Evolutionary conservation across 2,888 invertebrate species (phyloP), one percentile per base, ranked within the genome.

Genomic region (Drosophila falleni): DNA sequence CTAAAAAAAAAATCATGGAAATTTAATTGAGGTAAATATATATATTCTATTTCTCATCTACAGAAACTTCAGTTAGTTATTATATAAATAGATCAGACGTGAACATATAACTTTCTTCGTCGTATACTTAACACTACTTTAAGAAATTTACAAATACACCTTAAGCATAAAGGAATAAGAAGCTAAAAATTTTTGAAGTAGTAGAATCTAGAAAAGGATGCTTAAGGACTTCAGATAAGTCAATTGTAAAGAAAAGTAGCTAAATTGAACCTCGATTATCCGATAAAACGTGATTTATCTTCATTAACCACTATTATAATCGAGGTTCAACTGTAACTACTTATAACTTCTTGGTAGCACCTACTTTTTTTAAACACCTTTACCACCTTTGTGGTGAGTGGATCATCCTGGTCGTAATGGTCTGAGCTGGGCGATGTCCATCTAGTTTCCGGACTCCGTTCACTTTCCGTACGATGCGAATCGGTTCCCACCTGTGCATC

Each of bases 301-400:
- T 0, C 8, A 9, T 31, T 13, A 49, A 1, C 15, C 29, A 3
- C 16, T 4, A 10, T 41, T 10, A 16, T 10, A 0, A 41, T 16
- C 16, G 9, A 10, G 8, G 8, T 15, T 15, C 15, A 15, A 8
- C n/a, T 39, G 3, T 19, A 13, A 3, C 5, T 42, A 19, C n/a
- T 6, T n/a, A 29, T 11, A 26, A 3, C 8, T 29, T 6, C 1
- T 8, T 6, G 1, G 3, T 1, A 16, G 13, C 46, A 74, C 89
- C 35, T 69, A 86, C 86, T 62, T 37, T 80, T 89, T 33, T 71
- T 86, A 19, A 44, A 83, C 3, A 75, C 23, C 62, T 88, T 87
- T 0, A 26, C 23, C 19, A 64, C 73, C 35, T 80, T 87, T 33
- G 67, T 88, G 19, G 78, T 67, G 0, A 87, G 63, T 2, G 59